Conservation (phyloP, 2,797 vertebrate genomes). For the Melopsittacus undulatus region DNA sequence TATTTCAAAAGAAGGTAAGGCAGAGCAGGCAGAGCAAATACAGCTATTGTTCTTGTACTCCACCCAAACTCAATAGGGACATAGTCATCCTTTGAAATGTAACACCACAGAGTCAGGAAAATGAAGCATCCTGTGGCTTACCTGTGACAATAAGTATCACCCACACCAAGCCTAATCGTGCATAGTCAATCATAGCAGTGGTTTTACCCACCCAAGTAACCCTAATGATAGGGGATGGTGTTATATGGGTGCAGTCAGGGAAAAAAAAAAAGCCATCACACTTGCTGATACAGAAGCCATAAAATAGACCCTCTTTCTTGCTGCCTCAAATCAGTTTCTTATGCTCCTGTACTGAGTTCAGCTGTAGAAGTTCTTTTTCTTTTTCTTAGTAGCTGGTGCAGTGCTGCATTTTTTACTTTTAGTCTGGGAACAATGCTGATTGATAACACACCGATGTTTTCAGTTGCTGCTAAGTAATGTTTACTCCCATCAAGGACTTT, state of each 20-base stretch:
- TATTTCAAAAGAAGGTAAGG: not conserved
- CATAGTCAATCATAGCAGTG: not conserved
- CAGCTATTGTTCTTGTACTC: not conserved
- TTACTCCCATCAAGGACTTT: too few species aligned
- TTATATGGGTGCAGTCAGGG: too few species aligned
- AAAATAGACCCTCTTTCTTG: too few species aligned
- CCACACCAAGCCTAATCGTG: not conserved
- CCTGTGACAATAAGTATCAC: not conserved
- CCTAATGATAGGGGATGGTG: fast-evolving
- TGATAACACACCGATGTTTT: too few species aligned
- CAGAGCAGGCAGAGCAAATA: not conserved
- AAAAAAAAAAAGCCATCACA: too few species aligned
- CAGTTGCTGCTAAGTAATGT: too few species aligned
- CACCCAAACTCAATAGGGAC: not conserved
- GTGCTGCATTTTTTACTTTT: not conserved
- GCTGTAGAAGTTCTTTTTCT: too few species aligned
- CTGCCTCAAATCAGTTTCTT: too few species aligned
- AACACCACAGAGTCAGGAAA: not conserved
- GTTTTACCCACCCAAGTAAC: not conserved
- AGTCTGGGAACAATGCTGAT: not conserved
- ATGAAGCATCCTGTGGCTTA: not conserved
- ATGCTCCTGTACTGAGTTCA: too few species aligned
- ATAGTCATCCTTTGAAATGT: not conserved
- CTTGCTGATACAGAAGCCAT: too few species aligned
- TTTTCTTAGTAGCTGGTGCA: not conserved